Evolutionary conservation across 1,140 invertebrate species (phyloP), one percentile per base, ranked within the genome.

Genomic region (Whitmania pigra): DNA sequence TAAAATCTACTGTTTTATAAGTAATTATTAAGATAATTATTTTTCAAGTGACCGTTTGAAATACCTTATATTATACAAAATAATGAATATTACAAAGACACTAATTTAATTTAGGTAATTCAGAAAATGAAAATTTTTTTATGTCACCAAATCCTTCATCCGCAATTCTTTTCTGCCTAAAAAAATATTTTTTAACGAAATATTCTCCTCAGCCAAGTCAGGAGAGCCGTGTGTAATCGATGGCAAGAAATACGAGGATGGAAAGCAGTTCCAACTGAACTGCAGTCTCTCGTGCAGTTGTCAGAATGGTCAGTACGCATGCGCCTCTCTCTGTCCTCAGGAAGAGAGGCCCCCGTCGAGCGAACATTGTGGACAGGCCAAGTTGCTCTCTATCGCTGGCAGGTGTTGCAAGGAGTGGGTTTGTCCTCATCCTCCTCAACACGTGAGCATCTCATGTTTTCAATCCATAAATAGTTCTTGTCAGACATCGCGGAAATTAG

Each of bases 361-460:
- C 31, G 83, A 83, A 55, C 81, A 82, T 53, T 88, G 88, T 80
- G 80, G 82, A 77, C 83, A 86, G 75, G 87, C 88, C 3, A 82
- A 85, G 53, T 82, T 89, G 40, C 85, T 88, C n/a, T 83, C 87
- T 71, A 84, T 89, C 22, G 84, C 85, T 13, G 86, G 86, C 27
- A 86, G 88, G 74, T 89, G 88, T 77, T 89, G 88, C 78, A 82
- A 87, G 72, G 87, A 89, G 79, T 89, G 88, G 88, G 85, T 88
- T 77, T 89, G 88, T 75, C 73, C 73, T 0, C 68, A 73, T 36
- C 49, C 69, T 18, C 53, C 71, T 79, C 43, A 49, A 17, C 43
- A 49, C 43, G 43, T 86, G 87, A 78, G 84, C 43, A n/a, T 54
- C 27, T 27, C 36, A 7, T 22, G 31, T 31, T 31, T 72, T 20